Evolutionary conservation across 2,797 vertebrate species (phyloP).

Genomic region (Sebastes paucispinis): DNA sequence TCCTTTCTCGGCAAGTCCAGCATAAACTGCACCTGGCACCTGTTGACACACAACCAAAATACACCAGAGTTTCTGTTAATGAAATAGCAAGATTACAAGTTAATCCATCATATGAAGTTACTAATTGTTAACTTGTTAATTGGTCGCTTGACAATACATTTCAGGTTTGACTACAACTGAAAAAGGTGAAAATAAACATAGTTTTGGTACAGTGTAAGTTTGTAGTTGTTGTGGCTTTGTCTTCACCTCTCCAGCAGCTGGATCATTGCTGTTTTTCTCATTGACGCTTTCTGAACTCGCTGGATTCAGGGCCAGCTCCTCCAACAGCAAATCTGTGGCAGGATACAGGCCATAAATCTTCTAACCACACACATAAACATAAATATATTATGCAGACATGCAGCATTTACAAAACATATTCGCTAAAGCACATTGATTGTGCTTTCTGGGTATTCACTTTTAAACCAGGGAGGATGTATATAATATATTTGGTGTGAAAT

Average conservation of each 20-base stretch:
- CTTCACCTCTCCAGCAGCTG: slow-evolving; percentile 51
- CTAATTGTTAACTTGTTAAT: too few species aligned
- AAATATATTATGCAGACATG: background rate
- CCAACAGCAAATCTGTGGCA: slow-evolving; percentile 75
- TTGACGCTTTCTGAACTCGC: background rate
- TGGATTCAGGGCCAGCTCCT: slow-evolving; percentile 70
- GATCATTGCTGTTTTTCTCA: slow-evolving; percentile 2
- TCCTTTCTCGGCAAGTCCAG: slow-evolving; percentile 14
- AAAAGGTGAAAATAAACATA: background rate
- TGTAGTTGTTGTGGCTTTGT: background rate
- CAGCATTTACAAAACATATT: background rate
- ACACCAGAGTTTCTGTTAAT: background rate
- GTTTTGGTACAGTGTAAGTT: background rate
- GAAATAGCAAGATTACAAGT: background rate
- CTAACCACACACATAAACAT: background rate
- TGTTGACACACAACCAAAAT: slow-evolving; percentile 31
- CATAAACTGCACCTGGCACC: slow-evolving; percentile 9
- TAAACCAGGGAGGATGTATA: background rate
- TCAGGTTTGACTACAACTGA: background rate
- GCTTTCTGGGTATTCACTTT: background rate
- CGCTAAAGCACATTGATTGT: background rate
- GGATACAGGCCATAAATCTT: slow-evolving; percentile 11
- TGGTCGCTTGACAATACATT: background rate
- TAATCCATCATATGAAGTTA: too few species aligned
- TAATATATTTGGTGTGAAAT: background rate